Evolutionary conservation across 2,113 vertebrate genomes (phyloP).

Genomic region (Xerus inauris): DNA sequence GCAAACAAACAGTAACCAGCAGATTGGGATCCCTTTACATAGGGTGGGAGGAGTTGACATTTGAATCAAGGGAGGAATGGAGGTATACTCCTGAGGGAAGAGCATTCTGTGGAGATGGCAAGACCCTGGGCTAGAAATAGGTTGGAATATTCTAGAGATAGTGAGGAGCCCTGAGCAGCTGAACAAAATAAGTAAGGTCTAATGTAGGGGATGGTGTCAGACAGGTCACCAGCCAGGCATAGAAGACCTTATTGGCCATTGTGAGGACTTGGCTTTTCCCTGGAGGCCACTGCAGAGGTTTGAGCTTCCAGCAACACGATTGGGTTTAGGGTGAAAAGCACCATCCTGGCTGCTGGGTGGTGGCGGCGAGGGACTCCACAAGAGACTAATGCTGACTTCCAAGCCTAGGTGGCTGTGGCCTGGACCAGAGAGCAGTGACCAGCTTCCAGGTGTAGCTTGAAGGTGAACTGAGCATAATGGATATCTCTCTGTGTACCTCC

Average conservation of each 20-base stretch:
- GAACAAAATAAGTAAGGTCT: not conserved
- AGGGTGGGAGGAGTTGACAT: not conserved
- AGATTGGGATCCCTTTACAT: not conserved
- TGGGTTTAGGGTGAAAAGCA: fast-evolving
- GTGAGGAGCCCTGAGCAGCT: not conserved
- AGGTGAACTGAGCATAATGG: not conserved
- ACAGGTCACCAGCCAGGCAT: not conserved
- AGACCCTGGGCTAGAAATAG: not conserved
- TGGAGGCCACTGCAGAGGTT: not conserved
- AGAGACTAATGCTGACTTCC: not conserved
- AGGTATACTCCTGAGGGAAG: not conserved
- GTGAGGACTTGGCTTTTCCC: not conserved
- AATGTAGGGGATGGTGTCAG: not conserved
- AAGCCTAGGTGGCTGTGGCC: not conserved
- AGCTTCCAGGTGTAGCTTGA: not conserved
- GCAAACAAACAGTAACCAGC: too few relatives aligned
- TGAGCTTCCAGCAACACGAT: not conserved
- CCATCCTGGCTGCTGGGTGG: not conserved
- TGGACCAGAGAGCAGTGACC: not conserved
- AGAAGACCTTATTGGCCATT: not conserved
- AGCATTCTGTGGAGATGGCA: not conserved
- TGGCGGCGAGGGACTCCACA: fast-evolving
- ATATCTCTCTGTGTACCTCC: not conserved
- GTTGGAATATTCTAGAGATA: not conserved
- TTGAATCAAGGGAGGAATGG: not conserved